Conservation (phyloP, 2,797 vertebrate genomes). For the Pygocentrus nattereri region DNA sequence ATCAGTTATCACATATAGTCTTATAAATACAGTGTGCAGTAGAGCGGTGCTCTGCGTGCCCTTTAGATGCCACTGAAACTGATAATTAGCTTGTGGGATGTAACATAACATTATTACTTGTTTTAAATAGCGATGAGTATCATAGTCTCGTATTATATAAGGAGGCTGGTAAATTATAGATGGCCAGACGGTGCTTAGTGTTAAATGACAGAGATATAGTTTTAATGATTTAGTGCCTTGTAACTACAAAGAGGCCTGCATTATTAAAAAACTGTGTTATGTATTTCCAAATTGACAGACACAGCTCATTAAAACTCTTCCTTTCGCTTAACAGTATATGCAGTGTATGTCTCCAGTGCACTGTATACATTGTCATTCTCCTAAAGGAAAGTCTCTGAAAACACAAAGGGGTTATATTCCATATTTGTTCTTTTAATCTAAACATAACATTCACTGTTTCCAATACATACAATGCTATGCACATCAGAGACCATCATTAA, state of each 20-base stretch:
- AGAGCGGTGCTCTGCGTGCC: no score
- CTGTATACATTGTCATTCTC: background rate
- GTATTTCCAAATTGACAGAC: background rate
- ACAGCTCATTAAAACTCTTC: constrained; percentile 1
- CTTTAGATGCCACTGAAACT: no score
- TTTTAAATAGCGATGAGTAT: background rate
- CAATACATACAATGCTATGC: no score
- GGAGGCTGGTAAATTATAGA: background rate
- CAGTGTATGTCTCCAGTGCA: background rate
- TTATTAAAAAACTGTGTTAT: background rate
- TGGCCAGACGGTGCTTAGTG: background rate
- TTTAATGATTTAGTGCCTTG: background rate
- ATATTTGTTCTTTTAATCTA: background rate
- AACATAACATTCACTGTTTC: background rate
- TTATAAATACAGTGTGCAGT: no score
- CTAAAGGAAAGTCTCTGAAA: background rate
- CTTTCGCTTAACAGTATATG: background rate
- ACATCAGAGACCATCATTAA: no score
- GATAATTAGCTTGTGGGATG: no score
- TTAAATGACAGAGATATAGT: constrained; percentile 25
- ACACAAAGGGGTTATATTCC: background rate
- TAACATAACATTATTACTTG: no score
- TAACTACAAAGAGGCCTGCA: constrained; percentile 2
- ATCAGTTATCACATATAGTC: no score
- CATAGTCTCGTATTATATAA: background rate